Percentiles rank a stretch among this genome's conserved stretches.
phyloP scores from a whole-genome alignment of 1,140 invertebrate genomes.

The Mycetomoellerius zeteki region DNA sequence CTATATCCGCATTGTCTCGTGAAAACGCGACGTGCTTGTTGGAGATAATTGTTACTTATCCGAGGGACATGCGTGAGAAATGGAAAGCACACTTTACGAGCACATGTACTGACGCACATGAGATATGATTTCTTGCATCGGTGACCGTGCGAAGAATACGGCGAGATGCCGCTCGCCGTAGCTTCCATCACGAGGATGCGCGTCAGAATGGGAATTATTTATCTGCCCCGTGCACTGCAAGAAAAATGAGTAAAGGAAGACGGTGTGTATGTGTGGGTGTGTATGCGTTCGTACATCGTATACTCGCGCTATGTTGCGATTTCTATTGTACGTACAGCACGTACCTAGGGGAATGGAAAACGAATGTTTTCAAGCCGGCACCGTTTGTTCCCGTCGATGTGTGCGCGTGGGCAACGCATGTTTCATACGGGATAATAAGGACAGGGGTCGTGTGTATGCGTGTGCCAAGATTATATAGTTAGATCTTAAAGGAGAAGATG shows the following conservation, averaged over 20 bases:
- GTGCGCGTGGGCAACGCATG: conserved; percentile 4
- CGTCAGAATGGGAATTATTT: conserved; percentile 56
- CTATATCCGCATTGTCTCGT: conserved; percentile 42
- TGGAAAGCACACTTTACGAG: conserved; percentile 54
- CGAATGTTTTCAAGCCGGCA: conserved; percentile 55
- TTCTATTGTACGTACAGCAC: conserved; percentile 58
- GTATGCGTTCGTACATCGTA: neutral
- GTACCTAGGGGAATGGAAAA: conserved; percentile 47
- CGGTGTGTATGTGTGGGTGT: neutral
- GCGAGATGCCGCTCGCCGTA: neutral
- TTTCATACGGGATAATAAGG: conserved; percentile 44
- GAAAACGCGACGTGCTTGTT: conserved; percentile 46
- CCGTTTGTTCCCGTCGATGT: conserved; percentile 44
- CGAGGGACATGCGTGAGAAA: conserved; percentile 61
- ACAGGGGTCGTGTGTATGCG: neutral
- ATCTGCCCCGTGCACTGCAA: conserved; percentile 34
- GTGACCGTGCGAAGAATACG: conserved; percentile 54
- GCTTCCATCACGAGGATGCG: conserved; percentile 43
- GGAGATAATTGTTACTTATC: conserved; percentile 62
- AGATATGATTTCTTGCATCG: conserved; percentile 48
- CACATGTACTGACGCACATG: conserved; percentile 21
- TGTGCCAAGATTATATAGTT: conserved; percentile 43
- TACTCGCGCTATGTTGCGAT: conserved; percentile 30
- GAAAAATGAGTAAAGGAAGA: conserved; percentile 37
- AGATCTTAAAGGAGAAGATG: conserved; percentile 7